phyloP scores from a whole-genome alignment of 2,113 vertebrate genomes.

The Sylvia atricapilla region DNA sequence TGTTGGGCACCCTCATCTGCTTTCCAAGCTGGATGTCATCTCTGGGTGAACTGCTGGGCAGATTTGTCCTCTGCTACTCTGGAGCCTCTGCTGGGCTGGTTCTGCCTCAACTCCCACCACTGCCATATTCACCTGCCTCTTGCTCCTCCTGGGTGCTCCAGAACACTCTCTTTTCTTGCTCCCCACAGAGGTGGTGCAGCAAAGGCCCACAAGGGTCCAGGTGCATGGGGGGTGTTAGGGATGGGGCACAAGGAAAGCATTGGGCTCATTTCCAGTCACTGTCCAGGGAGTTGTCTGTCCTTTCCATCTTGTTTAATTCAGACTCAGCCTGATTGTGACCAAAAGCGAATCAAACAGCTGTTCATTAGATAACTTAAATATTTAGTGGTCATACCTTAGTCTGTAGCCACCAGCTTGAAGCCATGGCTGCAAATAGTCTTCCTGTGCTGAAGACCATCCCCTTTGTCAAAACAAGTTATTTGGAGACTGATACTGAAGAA shows the following conservation, averaged over 20 bases:
- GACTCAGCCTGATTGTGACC: background rate
- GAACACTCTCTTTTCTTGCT: background rate
- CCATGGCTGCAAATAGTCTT: background rate
- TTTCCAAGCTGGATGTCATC: background rate
- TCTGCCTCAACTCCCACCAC: background rate
- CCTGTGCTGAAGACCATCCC: background rate
- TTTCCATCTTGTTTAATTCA: background rate
- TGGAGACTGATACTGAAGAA: background rate
- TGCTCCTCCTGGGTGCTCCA: background rate
- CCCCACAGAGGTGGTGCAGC: background rate
- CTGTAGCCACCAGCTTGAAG: background rate
- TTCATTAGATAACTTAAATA: background rate
- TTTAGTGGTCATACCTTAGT: background rate
- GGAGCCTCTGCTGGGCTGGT: background rate
- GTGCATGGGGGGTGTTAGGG: accelerated
- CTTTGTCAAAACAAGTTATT: background rate
- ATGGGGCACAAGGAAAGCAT: background rate
- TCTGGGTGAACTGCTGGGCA: background rate
- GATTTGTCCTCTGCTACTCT: background rate
- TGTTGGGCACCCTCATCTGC: background rate
- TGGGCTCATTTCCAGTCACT: background rate
- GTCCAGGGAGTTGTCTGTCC: background rate
- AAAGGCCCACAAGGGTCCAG: background rate
- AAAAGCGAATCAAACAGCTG: background rate
- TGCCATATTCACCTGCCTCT: background rate